Evolutionary conservation across 2,797 vertebrate species (phyloP).

Genomic region (Peromyscus nudipes): DNA sequence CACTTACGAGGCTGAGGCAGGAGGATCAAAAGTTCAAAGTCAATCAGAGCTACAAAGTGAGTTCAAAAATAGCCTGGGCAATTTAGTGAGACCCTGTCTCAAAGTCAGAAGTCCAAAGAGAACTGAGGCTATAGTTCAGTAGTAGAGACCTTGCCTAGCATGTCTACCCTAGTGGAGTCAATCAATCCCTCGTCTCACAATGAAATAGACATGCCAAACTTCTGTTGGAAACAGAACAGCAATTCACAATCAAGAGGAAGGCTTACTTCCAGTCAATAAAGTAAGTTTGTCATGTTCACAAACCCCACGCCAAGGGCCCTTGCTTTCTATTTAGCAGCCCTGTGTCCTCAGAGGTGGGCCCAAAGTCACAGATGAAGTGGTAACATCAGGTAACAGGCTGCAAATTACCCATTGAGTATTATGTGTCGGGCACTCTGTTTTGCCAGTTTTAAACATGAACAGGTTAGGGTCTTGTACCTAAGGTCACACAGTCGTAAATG

Average conservation of each 20-base stretch:
- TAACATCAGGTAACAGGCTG: not conserved
- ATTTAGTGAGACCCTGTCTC: not conserved
- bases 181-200: not conserved
- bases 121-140: not conserved
- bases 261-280: slow-evolving; percentile 31
- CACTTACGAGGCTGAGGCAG: not conserved
- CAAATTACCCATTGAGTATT: not conserved
- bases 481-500: not conserved
- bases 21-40: not conserved
- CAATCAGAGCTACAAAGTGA: not conserved
- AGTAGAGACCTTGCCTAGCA: not conserved
- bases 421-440: not conserved
- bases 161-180: not conserved
- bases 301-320: not conserved
- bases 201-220: not conserved
- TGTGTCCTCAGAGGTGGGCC: not conserved
- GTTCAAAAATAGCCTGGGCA: not conserved
- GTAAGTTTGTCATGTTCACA: not conserved
- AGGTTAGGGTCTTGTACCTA: not conserved
- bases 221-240: not conserved
- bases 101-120: not conserved
- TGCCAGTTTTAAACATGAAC: not conserved
- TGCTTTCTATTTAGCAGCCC: not conserved
- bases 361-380: not conserved
- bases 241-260: slow-evolving; percentile 16